phyloP scores from a whole-genome alignment of 2,113 vertebrate genomes.

The Ibidorhyncha struthersii region DNA sequence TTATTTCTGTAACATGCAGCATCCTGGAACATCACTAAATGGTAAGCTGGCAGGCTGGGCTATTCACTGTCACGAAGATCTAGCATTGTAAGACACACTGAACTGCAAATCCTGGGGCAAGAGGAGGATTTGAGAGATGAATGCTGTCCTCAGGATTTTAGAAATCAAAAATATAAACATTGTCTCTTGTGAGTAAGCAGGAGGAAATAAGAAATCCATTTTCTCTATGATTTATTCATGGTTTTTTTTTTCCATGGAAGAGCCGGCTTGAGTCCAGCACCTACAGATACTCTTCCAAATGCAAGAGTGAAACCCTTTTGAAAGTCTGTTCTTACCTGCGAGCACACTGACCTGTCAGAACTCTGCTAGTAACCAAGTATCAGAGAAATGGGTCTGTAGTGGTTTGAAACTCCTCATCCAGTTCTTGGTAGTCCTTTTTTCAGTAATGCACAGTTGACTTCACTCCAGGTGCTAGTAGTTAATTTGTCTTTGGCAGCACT shows the following conservation, averaged over 20 bases:
- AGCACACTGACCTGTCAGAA: neutral
- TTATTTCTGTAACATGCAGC: neutral
- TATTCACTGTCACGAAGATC: neutral
- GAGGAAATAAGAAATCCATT: neutral
- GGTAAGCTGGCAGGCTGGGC: neutral
- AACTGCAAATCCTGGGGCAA: neutral
- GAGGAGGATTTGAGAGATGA: neutral
- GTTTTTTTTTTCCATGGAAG: neutral
- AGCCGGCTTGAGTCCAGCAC: neutral
- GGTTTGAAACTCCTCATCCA: neutral
- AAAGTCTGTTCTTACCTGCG: neutral
- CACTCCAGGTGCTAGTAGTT: neutral
- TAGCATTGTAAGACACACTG: neutral
- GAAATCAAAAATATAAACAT: neutral
- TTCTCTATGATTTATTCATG: neutral
- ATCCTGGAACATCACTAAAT: neutral
- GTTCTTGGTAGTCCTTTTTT: neutral
- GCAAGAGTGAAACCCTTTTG: neutral
- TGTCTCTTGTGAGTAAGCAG: neutral
- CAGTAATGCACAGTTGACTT: neutral
- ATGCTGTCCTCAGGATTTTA: neutral
- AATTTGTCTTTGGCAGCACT: neutral
- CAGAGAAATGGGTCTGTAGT: neutral
- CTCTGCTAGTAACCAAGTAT: neutral
- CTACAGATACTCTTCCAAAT: neutral